Base-by-base conservation (phyloP, 2,797 vertebrate genomes). In the Alectoris magna region DNA sequence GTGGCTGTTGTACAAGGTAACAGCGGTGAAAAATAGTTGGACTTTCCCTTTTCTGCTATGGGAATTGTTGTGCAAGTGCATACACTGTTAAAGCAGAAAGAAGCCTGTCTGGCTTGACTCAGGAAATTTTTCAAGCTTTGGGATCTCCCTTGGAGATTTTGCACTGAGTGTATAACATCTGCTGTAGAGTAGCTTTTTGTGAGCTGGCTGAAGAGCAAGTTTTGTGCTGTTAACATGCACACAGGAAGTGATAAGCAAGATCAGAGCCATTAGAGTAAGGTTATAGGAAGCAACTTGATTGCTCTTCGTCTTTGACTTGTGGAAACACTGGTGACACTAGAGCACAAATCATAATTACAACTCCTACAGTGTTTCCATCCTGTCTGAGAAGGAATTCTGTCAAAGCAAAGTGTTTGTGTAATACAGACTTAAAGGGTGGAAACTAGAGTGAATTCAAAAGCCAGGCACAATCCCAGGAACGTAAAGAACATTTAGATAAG, bases 51-150 rank as follows among this genome's bases (percentile, higher is more conserved):
- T 77, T 86, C 55, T 62, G 11, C 16, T 69, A 5, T 29, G 14
- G 1, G 0, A 11, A 24, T 1, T 1, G 9, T 24, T 67, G 19
- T 17, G 36, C 4, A 4, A 9, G 10, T 36, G n/a, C 38, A 7
- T 66, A 27, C 7, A 31, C 3, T 46, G 11, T 23, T 43, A 78
- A 69, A 39, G 26, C 1, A 51, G 67, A 58, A 58, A 46, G 12
- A 72, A 56, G 16, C 15, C 13, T 78, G 8, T 48, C 75, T 29
- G 70, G 13, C 31, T 26, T 63, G 14, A 12, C 22, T 8, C 9
- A 31, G 55, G 34, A 36, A 58, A 72, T n/a, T 11, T 13, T 26
- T 17, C 59, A 62, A 41, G n/a, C 11, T 73, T 31, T 14, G 16
- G 14, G 36, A 71, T 5, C 36, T 84, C 24, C 10, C 41, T 62